Evolutionary conservation across 2,888 invertebrate species (phyloP).

Genomic region (Drosophila mettleri): DNA sequence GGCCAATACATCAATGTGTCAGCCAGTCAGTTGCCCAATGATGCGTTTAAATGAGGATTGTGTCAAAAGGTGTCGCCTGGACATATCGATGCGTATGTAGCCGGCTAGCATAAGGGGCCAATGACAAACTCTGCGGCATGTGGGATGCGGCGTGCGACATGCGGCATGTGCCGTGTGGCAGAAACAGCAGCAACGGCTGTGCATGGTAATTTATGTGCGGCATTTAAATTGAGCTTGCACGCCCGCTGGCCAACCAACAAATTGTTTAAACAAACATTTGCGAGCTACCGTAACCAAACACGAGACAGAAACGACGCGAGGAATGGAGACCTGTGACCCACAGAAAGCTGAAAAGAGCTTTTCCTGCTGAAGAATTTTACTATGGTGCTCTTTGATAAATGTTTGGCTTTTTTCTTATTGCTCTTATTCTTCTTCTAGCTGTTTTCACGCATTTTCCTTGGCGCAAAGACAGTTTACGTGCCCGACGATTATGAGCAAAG

Average conservation of each 20-base stretch:
- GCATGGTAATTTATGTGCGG: constrained; percentile 76
- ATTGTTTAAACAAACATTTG: constrained; percentile 66
- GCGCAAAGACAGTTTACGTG: constrained; percentile 49
- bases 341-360: not conserved
- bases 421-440: not conserved
- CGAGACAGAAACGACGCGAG: constrained; percentile 1
- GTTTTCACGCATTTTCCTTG: constrained; percentile 31
- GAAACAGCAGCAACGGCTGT: constrained; percentile 14
- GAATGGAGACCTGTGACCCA: not conserved
- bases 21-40: constrained; percentile 67
- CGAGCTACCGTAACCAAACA: constrained; percentile 19
- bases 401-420: constrained; percentile 37
- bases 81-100: constrained; percentile 8
- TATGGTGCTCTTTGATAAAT: constrained; percentile 62
- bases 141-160: not conserved
- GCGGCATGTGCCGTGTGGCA: constrained; percentile 3
- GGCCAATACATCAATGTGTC: constrained; percentile 75
- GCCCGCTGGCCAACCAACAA: constrained; percentile 51
- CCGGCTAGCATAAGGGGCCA: not conserved
- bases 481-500: constrained; percentile 74
- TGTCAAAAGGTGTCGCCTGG: constrained; percentile 57
- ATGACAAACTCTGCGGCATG: not conserved
- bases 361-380: constrained; percentile 11
- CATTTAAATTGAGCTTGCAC: constrained; percentile 66
- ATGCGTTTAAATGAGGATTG: constrained; percentile 64